These are phyloP conservation scores for Rhopalosiphum maidis DNA, from an alignment of 1,140 invertebrate genomes.

Conservation along the genomic window DNA sequence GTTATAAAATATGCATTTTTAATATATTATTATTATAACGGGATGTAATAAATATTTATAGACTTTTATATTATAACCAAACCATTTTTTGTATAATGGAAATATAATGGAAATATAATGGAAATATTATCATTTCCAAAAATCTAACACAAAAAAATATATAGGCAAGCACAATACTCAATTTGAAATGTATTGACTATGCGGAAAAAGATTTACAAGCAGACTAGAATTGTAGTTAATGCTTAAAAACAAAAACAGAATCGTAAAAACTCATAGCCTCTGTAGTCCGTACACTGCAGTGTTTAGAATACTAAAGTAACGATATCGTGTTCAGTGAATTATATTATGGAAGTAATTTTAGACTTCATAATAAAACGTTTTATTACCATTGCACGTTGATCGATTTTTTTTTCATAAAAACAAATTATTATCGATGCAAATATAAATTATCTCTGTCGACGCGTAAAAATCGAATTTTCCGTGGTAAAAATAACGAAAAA, in stretches of 20 bases:
- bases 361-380: constrained; percentile 13
- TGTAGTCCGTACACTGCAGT: not conserved
- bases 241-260: not conserved
- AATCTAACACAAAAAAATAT: not conserved
- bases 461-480: constrained; percentile 6
- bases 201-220: not conserved
- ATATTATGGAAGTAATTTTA: not conserved
- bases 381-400: not conserved
- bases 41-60: not conserved
- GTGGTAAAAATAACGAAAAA: not conserved
- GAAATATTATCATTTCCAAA: not conserved
- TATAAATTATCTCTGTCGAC: not conserved
- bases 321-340: not conserved
- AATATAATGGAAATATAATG: not conserved
- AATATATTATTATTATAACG: not conserved
- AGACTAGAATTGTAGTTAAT: not conserved
- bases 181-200: not conserved
- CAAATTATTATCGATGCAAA: not conserved
- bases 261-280: not conserved
- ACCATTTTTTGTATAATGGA: not conserved
- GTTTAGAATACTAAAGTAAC: constrained; percentile 10
- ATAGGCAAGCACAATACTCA: not conserved
- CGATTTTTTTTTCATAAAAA: not conserved
- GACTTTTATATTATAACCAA: not conserved
- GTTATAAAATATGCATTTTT: not conserved